Conservation (phyloP, 2,113 vertebrate species). For the Drymodes brunneopygia region DNA sequence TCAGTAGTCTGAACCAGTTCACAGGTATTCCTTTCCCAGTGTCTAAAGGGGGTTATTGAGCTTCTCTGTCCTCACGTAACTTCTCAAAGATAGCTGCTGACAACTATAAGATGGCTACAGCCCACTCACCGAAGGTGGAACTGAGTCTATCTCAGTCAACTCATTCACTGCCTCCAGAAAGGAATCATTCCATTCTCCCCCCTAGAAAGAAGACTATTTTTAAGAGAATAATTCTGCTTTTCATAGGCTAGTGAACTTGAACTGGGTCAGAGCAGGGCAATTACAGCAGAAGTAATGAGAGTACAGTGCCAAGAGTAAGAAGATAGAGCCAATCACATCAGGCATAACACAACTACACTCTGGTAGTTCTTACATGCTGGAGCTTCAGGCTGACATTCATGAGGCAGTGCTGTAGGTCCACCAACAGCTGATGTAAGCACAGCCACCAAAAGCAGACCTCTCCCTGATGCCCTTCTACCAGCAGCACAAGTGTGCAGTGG, state of each 20-base stretch:
- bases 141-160: neutral
- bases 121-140: rapidly evolving
- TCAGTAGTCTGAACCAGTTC: neutral
- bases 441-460: neutral
- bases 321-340: rapidly evolving
- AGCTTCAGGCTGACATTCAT: neutral
- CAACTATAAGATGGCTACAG: neutral
- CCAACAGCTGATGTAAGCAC: neutral
- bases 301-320: neutral
- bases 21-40: neutral
- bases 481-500: neutral
- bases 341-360: neutral
- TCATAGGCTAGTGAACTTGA: neutral
- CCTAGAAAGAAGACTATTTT: neutral
- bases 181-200: neutral
- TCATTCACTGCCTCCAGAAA: neutral
- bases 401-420: neutral
- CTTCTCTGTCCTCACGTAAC: neutral
- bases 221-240: neutral
- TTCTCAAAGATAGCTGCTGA: neutral
- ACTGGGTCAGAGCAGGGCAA: neutral
- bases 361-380: neutral
- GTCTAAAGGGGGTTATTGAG: neutral
- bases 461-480: neutral
- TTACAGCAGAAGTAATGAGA: neutral